Evolutionary conservation across 2,797 vertebrate genomes (phyloP), one percentile per base, ranked within the genome.

Genomic region (Crocodylus rhombifer): DNA sequence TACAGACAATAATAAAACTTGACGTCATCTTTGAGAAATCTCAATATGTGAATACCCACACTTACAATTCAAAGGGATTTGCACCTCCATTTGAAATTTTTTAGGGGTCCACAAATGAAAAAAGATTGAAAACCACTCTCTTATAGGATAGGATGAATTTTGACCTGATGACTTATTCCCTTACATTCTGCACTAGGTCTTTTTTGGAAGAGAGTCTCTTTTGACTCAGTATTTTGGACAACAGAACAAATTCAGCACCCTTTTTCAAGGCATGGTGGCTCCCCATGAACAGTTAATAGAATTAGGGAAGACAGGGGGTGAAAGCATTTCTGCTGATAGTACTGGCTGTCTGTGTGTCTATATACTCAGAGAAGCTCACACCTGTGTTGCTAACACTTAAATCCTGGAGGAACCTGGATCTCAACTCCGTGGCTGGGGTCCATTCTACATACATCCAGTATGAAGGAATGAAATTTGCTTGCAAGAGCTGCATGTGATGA

Each of bases 1-100:
- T 95, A 92, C 94, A 92, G 64, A 78, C 33, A 82, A 76, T 82
- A 95, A 92, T 76, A 90, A 94, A 96, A 95, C 73, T 82, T 21
- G 91, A 28, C 55, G 84, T 88, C 74, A 58, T 75, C 86, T 95
- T 77, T 95, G 88, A 94, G 73, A 93, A 95, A 96, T 94, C 75
- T 84, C 88, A 94, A 51, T 51, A 10, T 51, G 42, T 51, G 42
- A 51, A 51, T 51, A 51, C 10, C 42, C 42, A 51, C 9, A 51
- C 42, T 42, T 51, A 51, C 42, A 51, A 51, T 51, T 51, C 42
- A 51, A 51, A 51, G 42, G 42, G 10, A 51, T 51, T 10, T 51
- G 10, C 10, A 51, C 9, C 42, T 51, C 42, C 42, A 51, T 51
- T 51, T 11, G 42, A 51, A 10, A 51, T 10, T 51, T 11, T 51